Base-by-base conservation (phyloP, 1,140 invertebrate genomes). In the Drosophila repletoides region DNA sequence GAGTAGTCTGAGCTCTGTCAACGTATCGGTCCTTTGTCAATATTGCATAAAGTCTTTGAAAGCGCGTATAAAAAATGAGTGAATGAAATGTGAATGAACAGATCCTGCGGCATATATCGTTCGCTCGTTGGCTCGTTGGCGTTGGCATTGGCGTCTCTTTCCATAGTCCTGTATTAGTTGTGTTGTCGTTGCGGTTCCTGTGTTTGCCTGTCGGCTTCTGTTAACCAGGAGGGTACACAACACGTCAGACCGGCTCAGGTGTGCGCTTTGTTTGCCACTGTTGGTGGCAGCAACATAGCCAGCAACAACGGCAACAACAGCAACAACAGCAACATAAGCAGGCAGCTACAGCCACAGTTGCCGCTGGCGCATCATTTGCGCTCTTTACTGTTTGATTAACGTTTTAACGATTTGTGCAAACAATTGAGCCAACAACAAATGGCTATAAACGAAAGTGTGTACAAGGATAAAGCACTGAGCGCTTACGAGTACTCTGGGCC, bases 381-480 rank as follows among this genome's bases (percentile, higher is more conserved):
- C 66, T 83, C 80, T 84, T 84, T 75, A 58, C 70, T 84, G 74
- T 83, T 84, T 83, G 79, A 83, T 83, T 83, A 84, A 81, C 74
- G 79, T 68, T 83, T 84, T 83, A 83, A 83, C 79, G 79, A 83
- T 83, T 83, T 83, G 74, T 34, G 79, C 79, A 83, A 84, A 83
- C 80, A 83, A 83, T 79, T 83, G 79, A 29, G 68, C 53, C 77
- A 34, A 34, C 21, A 43, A 31, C 24, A 56, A 10, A 14, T 45
- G 36, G 17, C 49, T 28, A 26, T 52, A 41, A 43, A 53, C 36
- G 36, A 24, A 63, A 53, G 28, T 43, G 21, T 43, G 36, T 21
- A 21, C 38, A 22, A 22, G 60, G 24, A 56, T 56, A 19, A 21
- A 29, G 3, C 45, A 15, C 14, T n/a, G n/a, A 26, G 24, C 21